Evolutionary conservation across 2,797 vertebrate genomes (phyloP), one percentile per base, ranked within the genome.

Genomic region (Rousettus madagascariensis): DNA sequence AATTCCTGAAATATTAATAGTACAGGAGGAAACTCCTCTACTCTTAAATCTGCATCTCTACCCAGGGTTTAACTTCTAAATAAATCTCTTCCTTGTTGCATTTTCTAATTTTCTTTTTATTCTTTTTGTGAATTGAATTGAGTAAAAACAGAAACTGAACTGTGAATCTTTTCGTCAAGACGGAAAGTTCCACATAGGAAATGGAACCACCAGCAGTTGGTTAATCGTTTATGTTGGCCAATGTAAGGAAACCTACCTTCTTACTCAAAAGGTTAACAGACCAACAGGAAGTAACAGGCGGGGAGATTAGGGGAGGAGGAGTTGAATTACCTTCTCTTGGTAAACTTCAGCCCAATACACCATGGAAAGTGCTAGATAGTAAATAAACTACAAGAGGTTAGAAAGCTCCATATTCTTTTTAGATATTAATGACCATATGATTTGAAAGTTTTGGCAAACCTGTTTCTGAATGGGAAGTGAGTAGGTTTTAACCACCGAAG

Each of bases 171-270:
- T 78, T 85, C 28, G 85, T 41, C 13, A 82, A 30, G 59, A 49
- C 86, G 68, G 95, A 90, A 94, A 96, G 43, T 94, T 90, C 36
- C 80, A 90, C 57, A 28, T 3, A 95, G 90, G 92, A 96, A 93
- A 82, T 59, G 33, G 38, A 36, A 26, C 16, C 17, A 20, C 24
- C 43, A 80, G 61, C 8, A 68, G 49, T 28, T 13, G 72, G 82
- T 90, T 65, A 74, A 20, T 83, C 6, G 1, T 69, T 97, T 57
- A 46, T 88, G 65, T 90, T 86, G 90, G 72, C 26, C 83, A 82
- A 57, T 6, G 16, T 72, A 94, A 93, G 83, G 85, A 86, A 95
- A 95, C 57, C n/a, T 84, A 30, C 71, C 92, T 80, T 86, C 26
- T 96, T 85, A 89, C 82, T 68, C 72, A 68, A 79, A 96, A 94